phyloP scores from a whole-genome alignment of 2,888 invertebrate species.

The Parnassius mnemosyne region DNA sequence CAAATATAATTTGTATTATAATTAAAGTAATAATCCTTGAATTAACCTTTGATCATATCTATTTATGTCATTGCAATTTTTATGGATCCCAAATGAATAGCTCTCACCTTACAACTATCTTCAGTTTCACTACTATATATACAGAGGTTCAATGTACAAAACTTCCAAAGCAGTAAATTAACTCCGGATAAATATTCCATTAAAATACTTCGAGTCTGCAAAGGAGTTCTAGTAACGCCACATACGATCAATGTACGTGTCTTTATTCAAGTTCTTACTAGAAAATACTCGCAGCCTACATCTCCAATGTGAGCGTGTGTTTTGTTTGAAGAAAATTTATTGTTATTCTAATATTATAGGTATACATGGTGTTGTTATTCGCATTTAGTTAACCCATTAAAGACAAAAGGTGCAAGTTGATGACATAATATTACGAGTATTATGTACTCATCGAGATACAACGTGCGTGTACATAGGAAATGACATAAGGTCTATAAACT shows the following conservation, averaged over 20 bases:
- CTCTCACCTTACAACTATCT: too few species aligned
- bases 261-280: constrained; percentile 17
- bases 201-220: constrained; percentile 1
- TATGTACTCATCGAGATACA: constrained; percentile 43
- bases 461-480: neutral
- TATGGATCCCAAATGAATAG: too few species aligned
- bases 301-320: constrained; percentile 29
- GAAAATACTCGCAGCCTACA: constrained; percentile 13
- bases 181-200: too few species aligned
- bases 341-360: constrained; percentile 41
- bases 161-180: neutral
- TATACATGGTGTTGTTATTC: constrained; percentile 55
- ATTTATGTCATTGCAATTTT: too few species aligned
- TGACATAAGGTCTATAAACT: too few species aligned
- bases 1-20: too few species aligned
- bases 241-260: constrained; percentile 12
- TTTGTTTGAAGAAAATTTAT: constrained; percentile 40
- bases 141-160: neutral
- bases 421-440: constrained; percentile 35
- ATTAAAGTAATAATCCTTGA: too few species aligned
- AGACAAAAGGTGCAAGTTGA: constrained; percentile 56
- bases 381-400: constrained; percentile 72
- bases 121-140: too few species aligned
- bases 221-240: constrained; percentile 19
- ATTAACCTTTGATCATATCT: too few species aligned